phyloP scores from a whole-genome alignment of 53 echinoderm and acorn worm genomes.

The Pentamera pediparva region DNA sequence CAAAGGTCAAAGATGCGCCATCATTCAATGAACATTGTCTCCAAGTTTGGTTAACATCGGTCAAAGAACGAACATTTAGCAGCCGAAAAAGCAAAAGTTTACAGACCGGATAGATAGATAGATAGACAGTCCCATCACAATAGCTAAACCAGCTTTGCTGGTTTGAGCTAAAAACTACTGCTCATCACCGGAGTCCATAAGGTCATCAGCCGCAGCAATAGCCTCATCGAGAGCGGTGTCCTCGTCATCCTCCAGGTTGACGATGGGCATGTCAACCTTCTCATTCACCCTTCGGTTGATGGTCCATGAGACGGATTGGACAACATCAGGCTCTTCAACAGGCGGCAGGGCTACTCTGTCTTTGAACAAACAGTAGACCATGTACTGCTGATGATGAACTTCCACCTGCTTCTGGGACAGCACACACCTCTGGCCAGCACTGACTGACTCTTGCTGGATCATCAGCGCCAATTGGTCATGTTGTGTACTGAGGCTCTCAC shows the following conservation, averaged over 20 bases:
- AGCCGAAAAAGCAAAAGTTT: too few species aligned
- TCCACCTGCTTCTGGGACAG: neutral
- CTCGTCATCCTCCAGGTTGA: neutral
- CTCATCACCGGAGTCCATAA: neutral
- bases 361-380: neutral
- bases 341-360: neutral
- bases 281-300: neutral
- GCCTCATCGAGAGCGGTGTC: neutral
- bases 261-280: neutral
- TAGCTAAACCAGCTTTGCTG: too few species aligned
- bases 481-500: neutral
- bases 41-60: too few species aligned
- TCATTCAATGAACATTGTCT: too few species aligned
- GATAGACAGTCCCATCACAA: too few species aligned
- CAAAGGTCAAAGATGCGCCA: too few species aligned
- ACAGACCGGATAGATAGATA: too few species aligned
- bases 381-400: neutral
- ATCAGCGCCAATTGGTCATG: neutral
- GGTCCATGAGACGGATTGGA: neutral
- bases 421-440: neutral
- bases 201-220: neutral
- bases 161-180: neutral
- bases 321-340: neutral
- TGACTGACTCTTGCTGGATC: neutral
- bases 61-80: too few species aligned